phyloP scores from a whole-genome alignment of 2,888 invertebrate genomes.

The Cetonia aurata region DNA sequence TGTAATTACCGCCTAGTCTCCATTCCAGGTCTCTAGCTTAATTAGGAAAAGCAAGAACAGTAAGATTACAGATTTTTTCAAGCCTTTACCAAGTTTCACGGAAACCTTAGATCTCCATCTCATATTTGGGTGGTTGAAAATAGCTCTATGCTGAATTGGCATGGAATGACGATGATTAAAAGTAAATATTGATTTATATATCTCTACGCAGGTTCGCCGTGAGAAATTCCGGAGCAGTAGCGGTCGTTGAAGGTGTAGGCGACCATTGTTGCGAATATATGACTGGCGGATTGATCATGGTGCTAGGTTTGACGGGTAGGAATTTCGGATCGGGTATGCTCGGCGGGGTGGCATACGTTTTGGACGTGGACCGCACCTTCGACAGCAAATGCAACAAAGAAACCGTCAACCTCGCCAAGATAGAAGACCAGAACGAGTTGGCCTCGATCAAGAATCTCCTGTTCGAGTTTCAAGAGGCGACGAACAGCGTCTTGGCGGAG shows the following conservation, averaged over 20 bases:
- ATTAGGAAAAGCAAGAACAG: too few relatives aligned
- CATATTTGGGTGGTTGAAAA: too few relatives aligned
- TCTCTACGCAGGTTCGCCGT: conserved; percentile 85
- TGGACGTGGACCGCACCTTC: conserved; percentile 89
- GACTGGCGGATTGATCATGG: conserved; percentile 94
- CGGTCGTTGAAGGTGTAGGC: conserved; percentile 99
- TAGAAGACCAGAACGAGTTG: conserved; percentile 84
- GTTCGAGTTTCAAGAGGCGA: conserved; percentile 88
- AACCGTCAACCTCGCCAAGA: conserved; percentile 90
- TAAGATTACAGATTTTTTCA: too few relatives aligned
- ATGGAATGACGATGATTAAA: too few relatives aligned
- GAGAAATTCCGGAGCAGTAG: conserved; percentile 95
- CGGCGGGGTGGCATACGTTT: conserved; percentile 93
- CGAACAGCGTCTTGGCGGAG: conserved; percentile 83
- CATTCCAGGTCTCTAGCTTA: too few relatives aligned
- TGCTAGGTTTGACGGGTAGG: conserved; percentile 93
- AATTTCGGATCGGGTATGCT: conserved; percentile 99
- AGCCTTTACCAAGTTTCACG: too few relatives aligned
- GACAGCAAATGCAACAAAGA: conserved; percentile 92
- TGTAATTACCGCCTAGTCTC: too few relatives aligned
- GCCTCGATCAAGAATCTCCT: conserved; percentile 81
- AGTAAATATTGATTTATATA: too few relatives aligned
- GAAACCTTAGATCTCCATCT: too few relatives aligned
- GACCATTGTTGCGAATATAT: conserved; percentile 99
- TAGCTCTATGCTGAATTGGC: too few relatives aligned